These are phyloP conservation scores for Pilophorus perplexus DNA, from an alignment of 2,888 invertebrate species.

Conservation along the genomic window DNA sequence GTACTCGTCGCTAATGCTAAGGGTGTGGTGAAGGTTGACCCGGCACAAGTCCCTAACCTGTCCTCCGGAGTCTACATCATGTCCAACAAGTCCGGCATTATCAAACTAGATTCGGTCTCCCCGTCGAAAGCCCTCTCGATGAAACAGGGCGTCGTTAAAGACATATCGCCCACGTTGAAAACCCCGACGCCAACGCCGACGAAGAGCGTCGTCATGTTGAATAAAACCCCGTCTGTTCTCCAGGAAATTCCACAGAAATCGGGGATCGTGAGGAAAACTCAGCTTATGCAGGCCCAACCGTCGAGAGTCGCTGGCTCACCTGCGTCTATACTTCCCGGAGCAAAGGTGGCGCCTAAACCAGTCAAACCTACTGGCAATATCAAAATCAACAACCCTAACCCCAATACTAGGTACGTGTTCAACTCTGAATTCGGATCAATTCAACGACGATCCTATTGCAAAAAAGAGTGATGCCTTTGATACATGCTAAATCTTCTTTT, in stretches of 20 bases:
- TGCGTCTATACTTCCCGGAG: conserved; percentile 2
- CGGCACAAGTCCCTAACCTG: conserved; percentile 65
- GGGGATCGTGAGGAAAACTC: conserved; percentile 39
- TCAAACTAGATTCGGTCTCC: conserved; percentile 48
- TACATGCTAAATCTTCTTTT: background rate
- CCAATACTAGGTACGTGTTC: conserved; percentile 41
- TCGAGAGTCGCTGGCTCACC: background rate
- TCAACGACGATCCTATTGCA: too few relatives aligned
- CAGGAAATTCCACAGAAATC: conserved; percentile 26
- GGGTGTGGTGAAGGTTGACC: conserved; percentile 71
- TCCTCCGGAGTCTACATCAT: conserved; percentile 62
- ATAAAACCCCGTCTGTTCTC: conserved; percentile 7
- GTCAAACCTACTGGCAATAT: conserved; percentile 10
- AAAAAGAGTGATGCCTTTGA: background rate
- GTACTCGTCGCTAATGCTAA: conserved; percentile 60
- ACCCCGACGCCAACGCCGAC: background rate
- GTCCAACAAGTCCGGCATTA: conserved; percentile 67
- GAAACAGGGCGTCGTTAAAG: conserved; percentile 41
- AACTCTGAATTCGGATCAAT: too few relatives aligned
- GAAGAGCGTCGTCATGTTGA: conserved; percentile 35
- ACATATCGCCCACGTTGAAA: conserved; percentile 27
- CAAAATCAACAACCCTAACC: conserved; percentile 28
- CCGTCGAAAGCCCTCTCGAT: conserved; percentile 47
- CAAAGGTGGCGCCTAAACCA: background rate
- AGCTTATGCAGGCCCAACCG: background rate